These are phyloP conservation scores for Ctenopoma kingsleyae DNA, from an alignment of 2,797 vertebrate species.

Conservation along the genomic window DNA sequence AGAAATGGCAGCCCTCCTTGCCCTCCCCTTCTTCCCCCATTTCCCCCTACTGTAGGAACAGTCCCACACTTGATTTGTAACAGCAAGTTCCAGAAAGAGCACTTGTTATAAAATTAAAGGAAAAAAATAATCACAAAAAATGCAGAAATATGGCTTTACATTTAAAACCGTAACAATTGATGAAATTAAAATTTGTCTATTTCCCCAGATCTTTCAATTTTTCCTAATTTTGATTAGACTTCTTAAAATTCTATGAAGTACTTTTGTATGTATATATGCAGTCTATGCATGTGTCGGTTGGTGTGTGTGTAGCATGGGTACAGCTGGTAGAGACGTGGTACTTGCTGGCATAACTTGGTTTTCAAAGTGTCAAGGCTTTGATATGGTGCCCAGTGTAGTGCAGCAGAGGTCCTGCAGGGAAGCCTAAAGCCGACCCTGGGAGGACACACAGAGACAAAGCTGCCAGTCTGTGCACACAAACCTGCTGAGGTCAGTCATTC, in stretches of 20 bases:
- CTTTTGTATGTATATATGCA: conserved; percentile 48
- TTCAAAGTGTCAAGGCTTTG: conserved; percentile 77
- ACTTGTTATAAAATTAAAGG: conserved; percentile 78
- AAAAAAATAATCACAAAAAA: conserved; percentile 41
- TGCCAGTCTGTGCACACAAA: conserved; percentile 75
- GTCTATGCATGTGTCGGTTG: conserved; percentile 59
- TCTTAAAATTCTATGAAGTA: conserved; percentile 64
- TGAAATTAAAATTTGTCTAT: conserved; percentile 57
- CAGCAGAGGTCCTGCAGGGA: conserved; percentile 73
- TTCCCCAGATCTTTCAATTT: conserved; percentile 47
- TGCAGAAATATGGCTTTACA: conserved; percentile 86
- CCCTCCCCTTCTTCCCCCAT: conserved; percentile 15
- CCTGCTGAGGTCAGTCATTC: conserved; percentile 72
- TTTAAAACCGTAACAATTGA: conserved; percentile 83
- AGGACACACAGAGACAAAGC: conserved; percentile 70
- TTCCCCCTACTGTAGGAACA: conserved; percentile 59
- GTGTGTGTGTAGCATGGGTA: conserved; percentile 62
- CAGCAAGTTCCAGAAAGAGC: conserved; percentile 88
- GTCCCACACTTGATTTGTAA: conserved; percentile 84
- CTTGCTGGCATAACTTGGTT: conserved; percentile 82
- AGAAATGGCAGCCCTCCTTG: conserved; percentile 68
- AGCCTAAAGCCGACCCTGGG: conserved; percentile 55
- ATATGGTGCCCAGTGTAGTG: conserved; percentile 76
- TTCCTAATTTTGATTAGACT: conserved; percentile 60
- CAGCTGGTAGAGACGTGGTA: conserved; percentile 82